These are phyloP conservation scores for Heterodera filipjevi DNA, from an alignment of 2,888 invertebrate species.

Conservation along the genomic window DNA sequence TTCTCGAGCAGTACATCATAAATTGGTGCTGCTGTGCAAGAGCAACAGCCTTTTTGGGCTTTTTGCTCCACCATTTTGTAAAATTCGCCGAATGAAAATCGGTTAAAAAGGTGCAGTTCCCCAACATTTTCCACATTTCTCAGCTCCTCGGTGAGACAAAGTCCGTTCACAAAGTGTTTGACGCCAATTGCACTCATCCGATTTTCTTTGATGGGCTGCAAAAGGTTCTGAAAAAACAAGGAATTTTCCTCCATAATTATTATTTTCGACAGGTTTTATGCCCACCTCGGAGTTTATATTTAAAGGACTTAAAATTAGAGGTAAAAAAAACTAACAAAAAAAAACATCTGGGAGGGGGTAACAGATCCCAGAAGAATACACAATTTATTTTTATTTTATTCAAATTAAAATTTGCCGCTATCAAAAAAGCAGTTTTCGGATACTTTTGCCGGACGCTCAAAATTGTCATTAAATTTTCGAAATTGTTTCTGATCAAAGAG, in stretches of 20 bases:
- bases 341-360: too few species aligned
- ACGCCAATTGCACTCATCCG: constrained; percentile 5
- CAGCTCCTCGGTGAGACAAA: not conserved
- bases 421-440: not conserved
- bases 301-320: not conserved
- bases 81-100: not conserved
- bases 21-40: not conserved
- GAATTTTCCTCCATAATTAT: too few species aligned
- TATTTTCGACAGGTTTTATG: too few species aligned
- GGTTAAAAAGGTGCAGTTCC: not conserved
- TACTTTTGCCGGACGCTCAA: not conserved
- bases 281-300: too few species aligned
- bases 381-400: too few species aligned
- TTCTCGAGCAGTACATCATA: not conserved
- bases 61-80: not conserved
- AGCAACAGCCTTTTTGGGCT: not conserved
- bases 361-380: too few species aligned
- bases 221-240: not conserved
- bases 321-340: too few species aligned
- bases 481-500: not conserved
- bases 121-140: not conserved
- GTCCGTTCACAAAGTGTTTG: not conserved
- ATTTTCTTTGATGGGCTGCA: not conserved
- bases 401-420: not conserved
- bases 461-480: not conserved